Evolutionary conservation across 2,888 invertebrate species (phyloP), one percentile per base, ranked within the genome.

Genomic region (Timandra comae): DNA sequence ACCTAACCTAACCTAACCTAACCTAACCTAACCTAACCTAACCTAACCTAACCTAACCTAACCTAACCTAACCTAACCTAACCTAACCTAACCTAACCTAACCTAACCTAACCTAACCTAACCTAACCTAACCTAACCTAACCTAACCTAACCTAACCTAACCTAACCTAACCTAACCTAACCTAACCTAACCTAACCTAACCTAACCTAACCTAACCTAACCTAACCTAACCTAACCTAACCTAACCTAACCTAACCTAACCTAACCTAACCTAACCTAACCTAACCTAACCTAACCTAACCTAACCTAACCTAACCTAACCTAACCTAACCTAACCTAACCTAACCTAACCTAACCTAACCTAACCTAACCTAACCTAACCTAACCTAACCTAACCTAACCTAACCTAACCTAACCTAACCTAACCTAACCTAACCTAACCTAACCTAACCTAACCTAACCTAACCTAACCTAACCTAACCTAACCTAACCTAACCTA

Each of bases 231-330:
- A 38, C 38, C 40, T 40, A 40, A 40, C 40, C 40, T 40, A 40
- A 40, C 40, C 40, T 43, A 37, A 40, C 37, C 39, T 32, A 47
- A 41, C 41, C 41, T 33, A 39, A 37, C 40, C 35, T 35, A 36
- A 38, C 30, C 41, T 37, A 42, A 41, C 39, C 39, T 38, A 37
- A 42, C 41, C 41, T 38, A 36, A 41, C 39, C 39, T 42, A 35
- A 37, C 39, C 36, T 37, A 37, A 39, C 35, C 42, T 44, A 42
- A 13, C 41, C 43, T 37, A 41, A 38, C 38, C 36, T 39, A 41
- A 39, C 36, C 38, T 42, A 41, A 45, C 38, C 41, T 43, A 44
- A 44, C 42, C 44, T 37, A 37, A 47, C 35, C 27, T 27, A 27
- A 27, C 27, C 27, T 40, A 40, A 40, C 34, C 35, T 36, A 28